Percentiles rank a stretch among this genome's conserved stretches.
These are phyloP conservation scores for Coregonus suidteri DNA, from an alignment of 2,797 vertebrate genomes.

Conservation along the genomic window DNA sequence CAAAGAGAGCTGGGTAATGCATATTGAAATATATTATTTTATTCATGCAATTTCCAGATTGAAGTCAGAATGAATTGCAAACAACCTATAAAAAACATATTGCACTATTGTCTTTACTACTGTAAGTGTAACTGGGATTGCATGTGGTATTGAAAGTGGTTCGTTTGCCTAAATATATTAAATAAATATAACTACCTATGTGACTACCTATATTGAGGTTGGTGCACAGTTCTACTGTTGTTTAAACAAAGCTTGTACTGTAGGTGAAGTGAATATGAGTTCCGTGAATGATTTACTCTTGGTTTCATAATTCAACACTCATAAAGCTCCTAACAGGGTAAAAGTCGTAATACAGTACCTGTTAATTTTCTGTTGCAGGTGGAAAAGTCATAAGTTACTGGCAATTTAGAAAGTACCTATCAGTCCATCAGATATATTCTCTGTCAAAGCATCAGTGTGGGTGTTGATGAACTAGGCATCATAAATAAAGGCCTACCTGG, in stretches of 20 bases:
- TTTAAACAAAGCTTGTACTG: too few relatives aligned
- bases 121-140: too few relatives aligned
- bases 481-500: constrained; percentile 82
- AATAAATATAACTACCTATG: not conserved
- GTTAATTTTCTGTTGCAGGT: constrained; percentile 35
- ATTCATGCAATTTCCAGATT: too few relatives aligned
- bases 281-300: not conserved
- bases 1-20: not conserved
- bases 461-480: constrained; percentile 61
- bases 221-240: too few relatives aligned
- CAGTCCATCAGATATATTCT: constrained; percentile 49
- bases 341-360: constrained; percentile 39
- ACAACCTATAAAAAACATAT: too few relatives aligned
- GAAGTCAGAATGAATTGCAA: too few relatives aligned
- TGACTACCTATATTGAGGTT: too few relatives aligned
- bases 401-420: constrained; percentile 63
- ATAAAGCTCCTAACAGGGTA: constrained; percentile 24
- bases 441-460: constrained; percentile 40
- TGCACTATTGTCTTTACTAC: too few relatives aligned
- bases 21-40: not conserved
- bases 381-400: constrained; percentile 55
- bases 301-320: constrained; percentile 21
- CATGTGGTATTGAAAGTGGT: too few relatives aligned
- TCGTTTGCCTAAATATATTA: too few relatives aligned
- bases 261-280: too few relatives aligned